Conservation (phyloP, 1,140 invertebrate genomes). For the Orchesella cincta region DNA sequence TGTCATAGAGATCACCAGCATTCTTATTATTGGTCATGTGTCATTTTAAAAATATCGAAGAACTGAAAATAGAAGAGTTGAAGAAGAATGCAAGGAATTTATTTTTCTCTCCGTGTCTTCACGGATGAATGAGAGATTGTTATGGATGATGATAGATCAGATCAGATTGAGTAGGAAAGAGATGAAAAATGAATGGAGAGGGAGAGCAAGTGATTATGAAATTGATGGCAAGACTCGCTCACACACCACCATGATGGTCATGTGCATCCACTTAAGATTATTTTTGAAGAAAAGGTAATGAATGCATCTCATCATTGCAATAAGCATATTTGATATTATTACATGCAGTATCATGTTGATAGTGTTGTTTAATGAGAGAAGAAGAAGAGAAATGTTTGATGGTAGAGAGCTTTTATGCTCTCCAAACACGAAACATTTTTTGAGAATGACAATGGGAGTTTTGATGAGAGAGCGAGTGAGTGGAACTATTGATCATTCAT, state of each 20-base stretch:
- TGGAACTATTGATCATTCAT: background rate
- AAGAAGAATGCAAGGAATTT: slow-evolving; percentile 2
- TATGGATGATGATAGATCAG: background rate
- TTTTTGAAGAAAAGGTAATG: slow-evolving; percentile 2
- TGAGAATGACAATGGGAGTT: background rate
- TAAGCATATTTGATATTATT: background rate
- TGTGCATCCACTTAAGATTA: no score
- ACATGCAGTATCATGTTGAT: background rate
- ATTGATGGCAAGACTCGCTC: no score
- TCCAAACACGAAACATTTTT: no score
- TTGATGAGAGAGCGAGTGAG: background rate
- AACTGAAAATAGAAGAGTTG: background rate
- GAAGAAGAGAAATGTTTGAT: no score
- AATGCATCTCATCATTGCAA: slow-evolving; percentile 2
- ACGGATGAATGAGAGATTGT: slow-evolving; percentile 16
- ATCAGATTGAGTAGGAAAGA: slow-evolving; percentile 12
- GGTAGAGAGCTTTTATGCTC: no score
- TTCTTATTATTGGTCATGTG: no score
- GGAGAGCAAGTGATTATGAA: no score
- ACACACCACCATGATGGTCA: no score
- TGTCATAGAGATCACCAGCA: no score
- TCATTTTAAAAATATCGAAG: slow-evolving; percentile 2
- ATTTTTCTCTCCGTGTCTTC: background rate
- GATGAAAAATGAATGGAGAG: slow-evolving; percentile 11
- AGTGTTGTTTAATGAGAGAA: background rate